Conservation (phyloP, 2,797 vertebrate genomes). For the Poeciliopsis infans region DNA sequence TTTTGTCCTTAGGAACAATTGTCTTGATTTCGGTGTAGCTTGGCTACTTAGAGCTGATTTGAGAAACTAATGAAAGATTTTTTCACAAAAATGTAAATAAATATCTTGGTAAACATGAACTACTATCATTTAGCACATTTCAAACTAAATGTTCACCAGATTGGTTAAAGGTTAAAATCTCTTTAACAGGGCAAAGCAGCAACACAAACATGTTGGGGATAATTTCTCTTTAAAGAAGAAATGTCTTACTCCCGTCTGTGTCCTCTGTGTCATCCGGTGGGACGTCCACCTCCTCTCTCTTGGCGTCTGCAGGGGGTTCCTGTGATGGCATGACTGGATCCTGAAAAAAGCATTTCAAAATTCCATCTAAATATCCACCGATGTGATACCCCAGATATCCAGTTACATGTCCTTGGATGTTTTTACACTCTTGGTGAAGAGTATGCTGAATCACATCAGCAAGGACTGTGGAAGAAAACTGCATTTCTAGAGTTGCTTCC, state of each 20-base stretch:
- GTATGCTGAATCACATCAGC: conserved; percentile 14
- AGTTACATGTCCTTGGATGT: conserved; percentile 12
- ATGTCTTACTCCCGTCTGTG: conserved; percentile 87
- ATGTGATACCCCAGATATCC: conserved; percentile 12
- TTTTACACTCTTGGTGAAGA: conserved; percentile 5
- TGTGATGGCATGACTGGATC: conserved; percentile 99
- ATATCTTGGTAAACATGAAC: background rate
- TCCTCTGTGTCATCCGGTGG: conserved; percentile 90
- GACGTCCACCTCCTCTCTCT: conserved; percentile 86
- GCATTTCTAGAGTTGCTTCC: conserved; percentile 8
- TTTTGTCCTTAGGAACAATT: background rate
- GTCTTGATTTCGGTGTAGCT: background rate
- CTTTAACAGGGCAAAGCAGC: background rate
- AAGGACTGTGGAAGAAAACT: background rate
- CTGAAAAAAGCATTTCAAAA: conserved; percentile 71
- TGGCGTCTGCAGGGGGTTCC: conserved; percentile 90
- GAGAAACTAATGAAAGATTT: background rate
- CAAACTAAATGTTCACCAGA: background rate
- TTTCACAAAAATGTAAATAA: background rate
- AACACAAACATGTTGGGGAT: background rate
- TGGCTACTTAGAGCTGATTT: background rate
- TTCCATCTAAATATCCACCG: conserved; percentile 10
- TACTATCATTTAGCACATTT: background rate
- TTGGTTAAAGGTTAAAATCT: background rate
- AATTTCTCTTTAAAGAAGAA: background rate